A percentile compares a stretch with the other conserved stretches of the same genome.
phyloP scores from a whole-genome alignment of 2,888 invertebrate genomes.

The Julus scanicus region DNA sequence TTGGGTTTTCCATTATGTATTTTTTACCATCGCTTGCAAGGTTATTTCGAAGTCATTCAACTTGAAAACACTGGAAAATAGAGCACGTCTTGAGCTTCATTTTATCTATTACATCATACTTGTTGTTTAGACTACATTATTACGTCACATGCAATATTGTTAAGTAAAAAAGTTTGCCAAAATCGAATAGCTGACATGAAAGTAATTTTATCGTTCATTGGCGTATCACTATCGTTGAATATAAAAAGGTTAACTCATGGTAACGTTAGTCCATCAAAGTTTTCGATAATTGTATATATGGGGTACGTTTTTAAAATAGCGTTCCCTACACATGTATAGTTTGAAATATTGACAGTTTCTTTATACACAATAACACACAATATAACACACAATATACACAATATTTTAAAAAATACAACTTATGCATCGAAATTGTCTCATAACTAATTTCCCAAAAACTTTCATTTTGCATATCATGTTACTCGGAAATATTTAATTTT shows the following conservation, averaged over 20 bases:
- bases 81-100: conserved; percentile 1
- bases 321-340: too few species aligned
- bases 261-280: too few species aligned
- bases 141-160: neutral
- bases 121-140: neutral
- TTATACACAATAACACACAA: too few species aligned
- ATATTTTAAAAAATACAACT: too few species aligned
- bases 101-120: neutral
- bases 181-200: neutral
- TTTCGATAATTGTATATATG: too few species aligned
- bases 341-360: too few species aligned
- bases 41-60: conserved; percentile 5
- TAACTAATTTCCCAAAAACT: too few species aligned
- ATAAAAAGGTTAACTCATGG: conserved; percentile 9
- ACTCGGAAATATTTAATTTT: too few species aligned
- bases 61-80: conserved; percentile 21
- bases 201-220: neutral
- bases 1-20: neutral
- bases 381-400: too few species aligned
- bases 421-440: too few species aligned
- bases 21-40: neutral
- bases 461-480: too few species aligned
- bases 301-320: too few species aligned
- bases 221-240: neutral
- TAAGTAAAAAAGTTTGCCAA: neutral